These are phyloP conservation scores for Pyrrhosoma nymphula DNA, from an alignment of 2,888 invertebrate genomes.

Conservation along the genomic window DNA sequence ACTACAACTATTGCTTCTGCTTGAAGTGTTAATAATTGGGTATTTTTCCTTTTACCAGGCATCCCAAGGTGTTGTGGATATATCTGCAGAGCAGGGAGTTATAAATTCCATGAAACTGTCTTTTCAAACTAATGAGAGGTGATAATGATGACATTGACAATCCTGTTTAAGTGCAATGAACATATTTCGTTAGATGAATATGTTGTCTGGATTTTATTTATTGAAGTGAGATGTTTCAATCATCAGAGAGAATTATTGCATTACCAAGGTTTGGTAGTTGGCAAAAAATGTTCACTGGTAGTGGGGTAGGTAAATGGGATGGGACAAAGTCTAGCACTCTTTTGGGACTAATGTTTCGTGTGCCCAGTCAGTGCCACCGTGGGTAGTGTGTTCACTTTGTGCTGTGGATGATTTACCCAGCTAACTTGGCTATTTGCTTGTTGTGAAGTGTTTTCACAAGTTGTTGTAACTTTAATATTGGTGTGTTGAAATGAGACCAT, in stretches of 20 bases:
- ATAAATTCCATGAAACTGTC: neutral
- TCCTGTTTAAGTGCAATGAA: slow-evolving; percentile 28
- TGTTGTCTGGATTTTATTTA: neutral
- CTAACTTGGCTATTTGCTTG: neutral
- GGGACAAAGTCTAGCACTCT: neutral
- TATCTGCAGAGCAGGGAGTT: slow-evolving; percentile 27
- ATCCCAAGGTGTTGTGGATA: slow-evolving; percentile 48
- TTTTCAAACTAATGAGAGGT: neutral
- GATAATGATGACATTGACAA: neutral
- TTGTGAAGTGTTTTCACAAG: slow-evolving; percentile 20
- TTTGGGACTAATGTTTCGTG: neutral
- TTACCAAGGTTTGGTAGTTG: neutral
- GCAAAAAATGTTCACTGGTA: neutral
- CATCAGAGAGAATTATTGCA: neutral
- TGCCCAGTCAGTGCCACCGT: neutral
- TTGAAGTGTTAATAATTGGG: too few species aligned
- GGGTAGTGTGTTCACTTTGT: neutral
- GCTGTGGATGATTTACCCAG: neutral
- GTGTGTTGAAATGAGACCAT: neutral
- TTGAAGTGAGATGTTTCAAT: neutral
- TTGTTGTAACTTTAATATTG: neutral
- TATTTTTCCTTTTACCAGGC: neutral
- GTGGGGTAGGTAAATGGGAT: neutral
- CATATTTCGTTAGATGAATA: neutral
- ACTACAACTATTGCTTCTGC: too few species aligned